These are phyloP conservation scores for Acholoe squamosa DNA, from an alignment of 2,888 invertebrate species.

Conservation along the genomic window DNA sequence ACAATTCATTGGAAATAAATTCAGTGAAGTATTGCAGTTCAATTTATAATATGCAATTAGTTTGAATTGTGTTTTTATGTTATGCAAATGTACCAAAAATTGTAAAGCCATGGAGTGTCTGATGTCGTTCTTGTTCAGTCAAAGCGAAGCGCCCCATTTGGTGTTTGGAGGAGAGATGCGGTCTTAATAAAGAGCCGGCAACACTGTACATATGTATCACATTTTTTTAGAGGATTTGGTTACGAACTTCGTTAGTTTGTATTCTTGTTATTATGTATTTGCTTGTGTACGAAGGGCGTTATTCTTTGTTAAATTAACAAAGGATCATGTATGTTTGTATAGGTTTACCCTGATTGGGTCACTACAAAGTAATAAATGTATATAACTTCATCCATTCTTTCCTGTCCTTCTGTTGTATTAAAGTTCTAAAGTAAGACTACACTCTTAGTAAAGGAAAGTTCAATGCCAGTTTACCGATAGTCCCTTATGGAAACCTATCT, in stretches of 20 bases:
- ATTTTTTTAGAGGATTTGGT: background rate
- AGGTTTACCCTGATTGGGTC: background rate
- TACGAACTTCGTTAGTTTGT: background rate
- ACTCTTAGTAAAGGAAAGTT: no score
- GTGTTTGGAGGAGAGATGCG: background rate
- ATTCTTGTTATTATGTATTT: background rate
- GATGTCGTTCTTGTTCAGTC: no score
- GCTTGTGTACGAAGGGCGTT: background rate
- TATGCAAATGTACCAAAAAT: no score
- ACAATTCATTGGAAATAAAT: no score
- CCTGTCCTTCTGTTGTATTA: no score
- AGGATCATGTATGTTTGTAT: constrained; percentile 31
- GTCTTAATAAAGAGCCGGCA: background rate
- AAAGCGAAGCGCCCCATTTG: background rate
- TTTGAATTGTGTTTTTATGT: no score
- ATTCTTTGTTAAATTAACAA: background rate
- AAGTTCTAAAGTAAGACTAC: no score
- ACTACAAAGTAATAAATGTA: constrained; percentile 52
- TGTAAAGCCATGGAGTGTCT: no score
- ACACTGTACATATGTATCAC: background rate
- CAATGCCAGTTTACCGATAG: no score
- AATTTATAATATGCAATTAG: no score
- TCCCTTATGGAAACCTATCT: no score
- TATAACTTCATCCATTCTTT: background rate
- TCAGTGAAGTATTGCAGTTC: no score